Base-by-base conservation (phyloP, 2,113 vertebrate species). In the Upupa epops region DNA sequence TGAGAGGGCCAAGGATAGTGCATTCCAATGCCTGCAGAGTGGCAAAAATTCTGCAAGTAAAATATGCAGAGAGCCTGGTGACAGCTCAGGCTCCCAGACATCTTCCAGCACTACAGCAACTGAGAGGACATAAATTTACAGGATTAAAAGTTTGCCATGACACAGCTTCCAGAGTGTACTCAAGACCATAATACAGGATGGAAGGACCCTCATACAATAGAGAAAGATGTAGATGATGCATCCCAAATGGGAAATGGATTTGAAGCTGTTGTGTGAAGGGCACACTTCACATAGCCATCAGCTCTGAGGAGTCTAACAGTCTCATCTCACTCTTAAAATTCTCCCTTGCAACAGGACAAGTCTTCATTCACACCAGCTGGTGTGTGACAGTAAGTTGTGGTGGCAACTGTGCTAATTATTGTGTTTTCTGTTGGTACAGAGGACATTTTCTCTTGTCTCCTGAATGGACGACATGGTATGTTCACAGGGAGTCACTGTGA, bases 241-340 rank as follows among this genome's bases (percentile, higher is more conserved):
- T 7, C 22, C 29, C 45, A 52, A 51, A 69, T 0, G 2, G 26
- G 8, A 76, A 32, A 54, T 52, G 26, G 9, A 83, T 31, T 10
- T 0, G 1, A 46, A 88, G 22, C 37, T 59, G 4, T 28, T 28
- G 7, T 29, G 20, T 17, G 24, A 76, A 8, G 11, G 16, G 14
- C 14, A 28, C 1, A 2, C 32, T 49, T n/a, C 4, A 13, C 17
- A 10, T 12, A 40, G n/a, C 17, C 45, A 37, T 28, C 1, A 1
- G 13, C 5, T 31, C 7, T 2, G n/a, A n/a, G 15, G 32, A 64
- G 3, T 16, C 48, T 54, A 64, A 45, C 24, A 76, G 75, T 24
- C 13, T 59, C 11, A 4, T 14, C 34, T 71, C 1, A 0, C 11
- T 29, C 40, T 21, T n/a, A 83, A 22, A 76, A 83, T 13, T 64